phyloP scores from a whole-genome alignment of 2,888 invertebrate genomes.

The Sthenelais limicola region DNA sequence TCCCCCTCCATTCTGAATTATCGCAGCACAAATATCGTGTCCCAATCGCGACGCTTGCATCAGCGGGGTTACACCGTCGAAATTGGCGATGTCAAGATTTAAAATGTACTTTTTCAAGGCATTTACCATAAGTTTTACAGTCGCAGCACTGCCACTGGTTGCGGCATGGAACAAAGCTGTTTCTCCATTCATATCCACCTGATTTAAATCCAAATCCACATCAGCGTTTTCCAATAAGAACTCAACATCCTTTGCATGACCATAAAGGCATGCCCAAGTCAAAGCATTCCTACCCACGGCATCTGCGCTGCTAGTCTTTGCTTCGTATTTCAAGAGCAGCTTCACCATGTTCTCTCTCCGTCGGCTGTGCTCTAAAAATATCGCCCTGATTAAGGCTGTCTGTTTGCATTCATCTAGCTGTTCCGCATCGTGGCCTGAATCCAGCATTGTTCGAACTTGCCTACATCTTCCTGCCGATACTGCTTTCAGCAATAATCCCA shows the following conservation, averaged over 20 bases:
- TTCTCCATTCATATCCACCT: slow-evolving; percentile 55
- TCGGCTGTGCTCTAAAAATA: slow-evolving; percentile 53
- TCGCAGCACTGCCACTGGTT: slow-evolving; percentile 56
- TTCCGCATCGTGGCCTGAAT: slow-evolving; percentile 49
- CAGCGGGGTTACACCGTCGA: slow-evolving; percentile 53
- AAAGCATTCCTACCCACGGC: slow-evolving; percentile 55
- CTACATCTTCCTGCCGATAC: slow-evolving; percentile 53
- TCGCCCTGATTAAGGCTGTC: slow-evolving; percentile 54
- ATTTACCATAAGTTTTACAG: slow-evolving; percentile 55
- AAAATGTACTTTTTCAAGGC: slow-evolving; percentile 51
- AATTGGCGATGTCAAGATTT: slow-evolving; percentile 53
- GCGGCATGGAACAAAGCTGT: slow-evolving; percentile 56
- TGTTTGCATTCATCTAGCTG: slow-evolving; percentile 56
- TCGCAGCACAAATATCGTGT: slow-evolving; percentile 56
- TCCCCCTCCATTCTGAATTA: slow-evolving; percentile 54
- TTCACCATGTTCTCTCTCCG: slow-evolving; percentile 51
- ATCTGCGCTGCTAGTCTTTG: slow-evolving; percentile 51
- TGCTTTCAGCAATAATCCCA: slow-evolving; percentile 52
- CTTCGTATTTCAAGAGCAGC: slow-evolving; percentile 53
- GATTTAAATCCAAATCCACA: slow-evolving; percentile 55
- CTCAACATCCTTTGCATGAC: slow-evolving; percentile 52
- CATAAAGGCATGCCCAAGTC: slow-evolving; percentile 56
- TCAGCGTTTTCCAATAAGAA: slow-evolving; percentile 54
- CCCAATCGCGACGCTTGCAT: slow-evolving; percentile 55
- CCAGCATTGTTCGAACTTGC: slow-evolving; percentile 56